Percentiles rank a stretch among this genome's conserved stretches.
These are phyloP conservation scores for Globia sparganii DNA, from an alignment of 2,888 invertebrate species.

Conservation along the genomic window DNA sequence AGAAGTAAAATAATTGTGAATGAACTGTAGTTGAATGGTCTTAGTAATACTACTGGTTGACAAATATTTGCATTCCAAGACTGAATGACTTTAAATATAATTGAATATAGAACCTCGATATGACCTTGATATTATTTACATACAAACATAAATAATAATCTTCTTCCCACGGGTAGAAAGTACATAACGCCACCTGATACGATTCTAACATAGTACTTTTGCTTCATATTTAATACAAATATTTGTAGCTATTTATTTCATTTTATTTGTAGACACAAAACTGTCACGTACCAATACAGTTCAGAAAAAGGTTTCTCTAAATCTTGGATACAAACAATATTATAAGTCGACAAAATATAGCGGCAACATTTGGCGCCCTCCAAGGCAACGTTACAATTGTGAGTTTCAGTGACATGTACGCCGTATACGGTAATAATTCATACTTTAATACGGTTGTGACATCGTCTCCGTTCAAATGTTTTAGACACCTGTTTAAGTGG, in stretches of 20 bases:
- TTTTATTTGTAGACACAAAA: neutral
- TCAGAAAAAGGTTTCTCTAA: neutral
- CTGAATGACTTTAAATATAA: neutral
- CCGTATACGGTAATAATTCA: conserved; percentile 54
- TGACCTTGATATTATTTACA: neutral
- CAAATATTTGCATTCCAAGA: neutral
- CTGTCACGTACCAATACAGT: neutral
- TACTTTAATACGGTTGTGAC: conserved; percentile 50
- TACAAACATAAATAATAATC: neutral
- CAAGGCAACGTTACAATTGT: conserved; percentile 6
- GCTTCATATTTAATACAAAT: neutral
- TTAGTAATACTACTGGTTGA: neutral
- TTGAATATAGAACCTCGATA: neutral
- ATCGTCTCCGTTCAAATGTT: conserved; percentile 19
- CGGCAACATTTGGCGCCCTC: neutral
- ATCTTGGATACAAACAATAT: neutral
- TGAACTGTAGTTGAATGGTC: neutral
- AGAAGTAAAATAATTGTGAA: too few species aligned
- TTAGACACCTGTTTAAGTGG: conserved; percentile 24
- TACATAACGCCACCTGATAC: neutral
- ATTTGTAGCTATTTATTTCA: neutral
- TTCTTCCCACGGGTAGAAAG: neutral
- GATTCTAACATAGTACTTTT: neutral
- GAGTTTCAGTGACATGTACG: conserved; percentile 33
- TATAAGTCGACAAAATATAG: neutral